Evolutionary conservation across 2,888 invertebrate genomes (phyloP), one percentile per base, ranked within the genome.

Genomic region (Luperina nickerlii): DNA sequence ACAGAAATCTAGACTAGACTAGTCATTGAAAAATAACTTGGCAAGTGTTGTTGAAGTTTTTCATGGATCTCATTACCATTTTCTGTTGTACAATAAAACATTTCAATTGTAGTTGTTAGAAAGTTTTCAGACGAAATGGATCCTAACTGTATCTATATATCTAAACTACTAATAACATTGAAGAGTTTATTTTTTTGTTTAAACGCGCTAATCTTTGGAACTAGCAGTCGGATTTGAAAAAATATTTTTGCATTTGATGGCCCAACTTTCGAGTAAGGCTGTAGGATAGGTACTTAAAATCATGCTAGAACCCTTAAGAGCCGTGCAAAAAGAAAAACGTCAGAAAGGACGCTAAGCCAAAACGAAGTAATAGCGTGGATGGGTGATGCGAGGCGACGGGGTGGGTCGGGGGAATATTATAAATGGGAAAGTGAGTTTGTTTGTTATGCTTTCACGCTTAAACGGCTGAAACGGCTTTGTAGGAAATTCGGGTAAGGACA

Each of bases 51-150:
- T 51, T 24, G 20, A 42, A 72, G 20, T 78, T 81, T 4, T 45
- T 27, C 20, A 51, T 71, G 18, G 13, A 51, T 32, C 54, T 67
- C 78, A 32, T 82, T 78, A 74, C 1, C 9, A 42, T 11, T 63
- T 57, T 71, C 24, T 51, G 32, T 67, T 62, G 54, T 74, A 60
- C 60, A 67, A 82, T 57, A 51, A 74, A 73, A 38, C 11, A 71
- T 79, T 79, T 67, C 11, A 57, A 71, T 63, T 32, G 20, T 65
- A 54, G 51, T 54, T 79, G 57, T n/a, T 15, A 27, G 24, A 65
- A 71, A 74, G n/a, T 51, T 66, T 45, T 32, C 24, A 62, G 38
- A 63, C 63, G 18, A 38, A 27, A 24, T 48, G 68, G 57, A 67
- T 38, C 57, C 18, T 51, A 51, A 51, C 51, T 51, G 7, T 51